Evolutionary conservation across 1,140 invertebrate species (phyloP).

Genomic region (Tetramorium alpestre): DNA sequence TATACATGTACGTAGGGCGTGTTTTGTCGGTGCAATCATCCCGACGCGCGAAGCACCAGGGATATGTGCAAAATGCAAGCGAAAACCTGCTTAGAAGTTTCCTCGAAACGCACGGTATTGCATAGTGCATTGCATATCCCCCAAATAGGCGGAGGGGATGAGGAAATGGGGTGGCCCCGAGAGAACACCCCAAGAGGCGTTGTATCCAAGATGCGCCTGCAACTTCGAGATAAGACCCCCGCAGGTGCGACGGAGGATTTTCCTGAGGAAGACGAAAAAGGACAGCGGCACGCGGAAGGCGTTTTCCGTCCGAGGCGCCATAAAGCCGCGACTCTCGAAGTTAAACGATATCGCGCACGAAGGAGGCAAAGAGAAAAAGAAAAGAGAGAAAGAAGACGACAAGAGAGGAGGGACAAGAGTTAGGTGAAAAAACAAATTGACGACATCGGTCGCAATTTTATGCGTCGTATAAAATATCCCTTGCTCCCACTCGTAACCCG

Average conservation of each 20-base stretch:
- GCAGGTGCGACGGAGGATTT: slow-evolving; percentile 38
- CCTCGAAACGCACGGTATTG: slow-evolving; percentile 53
- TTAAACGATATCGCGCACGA: slow-evolving; percentile 41
- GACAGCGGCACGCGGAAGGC: slow-evolving; percentile 17
- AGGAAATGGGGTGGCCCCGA: neutral
- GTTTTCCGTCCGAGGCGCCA: slow-evolving; percentile 39
- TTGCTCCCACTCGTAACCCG: neutral
- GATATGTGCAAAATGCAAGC: slow-evolving; percentile 39
- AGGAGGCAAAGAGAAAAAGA: neutral
- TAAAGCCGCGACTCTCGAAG: slow-evolving; percentile 58
- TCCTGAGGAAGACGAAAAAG: slow-evolving; percentile 48
- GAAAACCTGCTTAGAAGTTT: slow-evolving; percentile 55
- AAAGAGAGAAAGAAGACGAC: neutral
- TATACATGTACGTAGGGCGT: neutral
- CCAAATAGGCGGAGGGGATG: slow-evolving; percentile 10
- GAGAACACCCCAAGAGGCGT: slow-evolving; percentile 36
- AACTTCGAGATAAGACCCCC: slow-evolving; percentile 66
- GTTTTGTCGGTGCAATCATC: slow-evolving; percentile 44
- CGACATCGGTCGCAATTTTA: slow-evolving; percentile 61
- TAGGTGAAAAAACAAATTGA: slow-evolving; percentile 69
- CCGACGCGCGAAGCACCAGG: slow-evolving; percentile 26
- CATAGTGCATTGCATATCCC: slow-evolving; percentile 31
- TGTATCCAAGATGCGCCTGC: slow-evolving; percentile 62
- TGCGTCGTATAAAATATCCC: slow-evolving; percentile 46
- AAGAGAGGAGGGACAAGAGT: neutral